These are phyloP conservation scores for Silurus aristotelis DNA, from an alignment of 2,797 vertebrate species.

Conservation along the genomic window DNA sequence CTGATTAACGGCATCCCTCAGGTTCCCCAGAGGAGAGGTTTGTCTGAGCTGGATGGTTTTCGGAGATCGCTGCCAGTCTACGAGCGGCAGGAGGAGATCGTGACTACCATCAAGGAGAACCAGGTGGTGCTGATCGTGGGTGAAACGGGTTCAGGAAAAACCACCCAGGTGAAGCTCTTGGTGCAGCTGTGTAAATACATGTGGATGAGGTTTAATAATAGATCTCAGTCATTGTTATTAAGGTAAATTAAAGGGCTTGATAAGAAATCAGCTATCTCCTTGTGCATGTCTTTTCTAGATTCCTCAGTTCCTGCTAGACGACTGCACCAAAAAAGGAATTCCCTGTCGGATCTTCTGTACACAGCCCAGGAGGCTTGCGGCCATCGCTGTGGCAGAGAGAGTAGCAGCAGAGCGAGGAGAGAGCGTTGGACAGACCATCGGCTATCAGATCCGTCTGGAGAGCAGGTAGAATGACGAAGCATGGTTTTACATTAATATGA, in stretches of 20 bases:
- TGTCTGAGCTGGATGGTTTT: conserved; percentile 86
- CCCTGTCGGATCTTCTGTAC: conserved; percentile 94
- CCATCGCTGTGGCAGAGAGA: conserved; percentile 90
- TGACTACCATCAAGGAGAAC: conserved; percentile 85
- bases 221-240: not conserved
- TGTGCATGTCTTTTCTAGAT: conserved; percentile 74
- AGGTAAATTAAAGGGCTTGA: too few species aligned
- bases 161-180: conserved; percentile 81
- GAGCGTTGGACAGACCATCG: conserved; percentile 88
- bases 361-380: conserved; percentile 88
- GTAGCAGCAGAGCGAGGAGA: conserved; percentile 93
- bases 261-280: not conserved
- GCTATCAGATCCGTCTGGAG: conserved; percentile 93
- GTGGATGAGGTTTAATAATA: not conserved
- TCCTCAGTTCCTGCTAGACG: conserved; percentile 93
- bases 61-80: conserved; percentile 83
- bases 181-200: not conserved
- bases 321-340: conserved; percentile 78
- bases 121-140: conserved; percentile 88
- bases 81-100: conserved; percentile 84
- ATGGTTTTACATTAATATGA: not conserved
- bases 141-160: conserved; percentile 96
- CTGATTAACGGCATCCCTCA: conserved; percentile 85
- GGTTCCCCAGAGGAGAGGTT: conserved; percentile 80
- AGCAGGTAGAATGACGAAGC: conserved; percentile 79